A percentile compares a stretch with the other conserved stretches of the same genome.
phyloP scores from a whole-genome alignment of 2,888 invertebrate genomes.

The Taenaris catops region DNA sequence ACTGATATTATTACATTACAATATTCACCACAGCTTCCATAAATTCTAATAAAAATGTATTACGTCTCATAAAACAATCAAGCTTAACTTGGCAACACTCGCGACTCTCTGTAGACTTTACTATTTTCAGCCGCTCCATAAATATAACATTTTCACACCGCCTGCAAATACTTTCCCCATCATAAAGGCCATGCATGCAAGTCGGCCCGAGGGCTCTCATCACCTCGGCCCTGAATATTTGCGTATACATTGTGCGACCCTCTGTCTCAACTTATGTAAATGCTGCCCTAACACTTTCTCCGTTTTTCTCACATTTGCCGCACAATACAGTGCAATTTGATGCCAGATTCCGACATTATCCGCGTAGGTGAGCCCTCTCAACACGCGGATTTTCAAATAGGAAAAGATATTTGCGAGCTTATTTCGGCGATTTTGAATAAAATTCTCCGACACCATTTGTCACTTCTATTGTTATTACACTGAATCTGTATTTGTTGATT shows the following conservation, averaged over 20 bases:
- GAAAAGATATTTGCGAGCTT: constrained; percentile 56
- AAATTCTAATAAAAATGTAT: constrained; percentile 15
- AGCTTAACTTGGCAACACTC: constrained; percentile 12
- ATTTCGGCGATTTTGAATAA: constrained; percentile 42
- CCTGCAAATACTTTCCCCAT: constrained; percentile 71
- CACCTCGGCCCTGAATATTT: constrained; percentile 75
- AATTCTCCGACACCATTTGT: constrained; percentile 30
- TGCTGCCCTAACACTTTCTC: constrained; percentile 70
- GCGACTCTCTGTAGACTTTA: constrained; percentile 11
- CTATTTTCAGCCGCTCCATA: constrained; percentile 50
- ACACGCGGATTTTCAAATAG: constrained; percentile 46
- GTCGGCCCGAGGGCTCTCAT: constrained; percentile 66
- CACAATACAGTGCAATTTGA: constrained; percentile 76
- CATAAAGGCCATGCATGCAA: constrained; percentile 64
- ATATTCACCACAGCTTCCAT: constrained; percentile 6
- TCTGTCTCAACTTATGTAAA: constrained; percentile 79
- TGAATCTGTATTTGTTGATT: constrained; percentile 1
- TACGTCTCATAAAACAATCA: constrained; percentile 10
- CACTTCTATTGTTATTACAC: constrained; percentile 9
- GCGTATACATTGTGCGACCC: constrained; percentile 58
- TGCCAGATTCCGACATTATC: constrained; percentile 61
- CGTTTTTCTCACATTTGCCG: constrained; percentile 73
- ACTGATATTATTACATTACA: constrained; percentile 2
- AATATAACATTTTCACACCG: constrained; percentile 59
- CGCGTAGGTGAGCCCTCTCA: constrained; percentile 49